Conservation (phyloP, 1,140 invertebrate genomes). For the Oryzaephilus surinamensis region DNA sequence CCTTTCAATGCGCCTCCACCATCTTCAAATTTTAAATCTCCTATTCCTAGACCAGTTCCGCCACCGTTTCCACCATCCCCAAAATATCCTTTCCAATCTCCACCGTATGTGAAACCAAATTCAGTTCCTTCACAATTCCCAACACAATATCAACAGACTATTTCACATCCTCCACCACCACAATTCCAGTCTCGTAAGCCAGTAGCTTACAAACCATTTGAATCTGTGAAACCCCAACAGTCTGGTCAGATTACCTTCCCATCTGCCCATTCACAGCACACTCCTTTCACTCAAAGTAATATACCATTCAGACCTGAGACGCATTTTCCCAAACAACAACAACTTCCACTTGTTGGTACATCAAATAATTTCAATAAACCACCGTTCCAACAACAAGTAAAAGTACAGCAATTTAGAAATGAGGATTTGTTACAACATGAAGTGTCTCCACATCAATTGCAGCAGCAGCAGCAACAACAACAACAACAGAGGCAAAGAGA, state of each 20-base stretch:
- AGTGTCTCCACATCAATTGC: constrained; percentile 20
- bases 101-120: constrained; percentile 26
- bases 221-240: too few species aligned
- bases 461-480: constrained; percentile 19
- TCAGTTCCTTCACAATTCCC: constrained; percentile 30
- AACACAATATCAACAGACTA: constrained; percentile 23
- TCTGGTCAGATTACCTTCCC: too few species aligned
- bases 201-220: too few species aligned
- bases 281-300: too few species aligned
- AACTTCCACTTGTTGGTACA: too few species aligned
- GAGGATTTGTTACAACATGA: too few species aligned
- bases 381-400: constrained; percentile 19
- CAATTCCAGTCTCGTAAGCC: constrained; percentile 21
- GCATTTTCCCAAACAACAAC: too few species aligned
- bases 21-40: too few species aligned
- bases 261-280: too few species aligned
- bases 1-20: constrained; percentile 19
- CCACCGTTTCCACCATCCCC: constrained; percentile 12
- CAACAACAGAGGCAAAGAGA: too few species aligned
- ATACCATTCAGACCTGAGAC: too few species aligned
- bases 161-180: constrained; percentile 9
- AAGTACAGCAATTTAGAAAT: too few species aligned
- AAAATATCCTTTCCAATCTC: constrained; percentile 35
- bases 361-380: constrained; percentile 24
- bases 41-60: constrained; percentile 13